A percentile compares a stretch with the other conserved stretches of the same genome.
Evolutionary conservation across 2,113 vertebrate species (phyloP).

Genomic region (Girardinichthys multiradiatus): DNA sequence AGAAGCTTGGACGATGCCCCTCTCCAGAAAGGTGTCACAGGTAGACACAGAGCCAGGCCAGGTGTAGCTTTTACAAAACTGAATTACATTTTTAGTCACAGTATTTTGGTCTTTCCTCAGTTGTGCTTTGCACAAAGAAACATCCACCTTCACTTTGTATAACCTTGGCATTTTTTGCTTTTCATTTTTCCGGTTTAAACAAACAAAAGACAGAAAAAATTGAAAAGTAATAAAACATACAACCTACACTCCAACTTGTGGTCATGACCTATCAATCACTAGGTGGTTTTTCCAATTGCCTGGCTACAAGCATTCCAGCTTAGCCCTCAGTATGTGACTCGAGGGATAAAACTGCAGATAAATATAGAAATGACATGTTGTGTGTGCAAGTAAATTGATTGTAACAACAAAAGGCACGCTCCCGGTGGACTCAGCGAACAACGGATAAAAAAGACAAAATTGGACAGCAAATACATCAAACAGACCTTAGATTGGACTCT

Average conservation of each 20-base stretch:
- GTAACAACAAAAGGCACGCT: conserved; percentile 32
- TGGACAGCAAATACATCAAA: conserved; percentile 18
- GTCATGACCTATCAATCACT: conserved; percentile 42
- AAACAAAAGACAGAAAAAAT: neutral
- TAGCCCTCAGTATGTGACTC: conserved; percentile 13
- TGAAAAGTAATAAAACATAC: neutral
- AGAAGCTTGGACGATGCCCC: no score
- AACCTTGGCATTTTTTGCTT: neutral
- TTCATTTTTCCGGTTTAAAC: neutral
- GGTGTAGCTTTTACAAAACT: no score
- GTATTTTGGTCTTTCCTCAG: neutral
- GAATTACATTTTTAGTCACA: no score
- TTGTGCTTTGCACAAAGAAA: neutral
- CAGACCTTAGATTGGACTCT: neutral
- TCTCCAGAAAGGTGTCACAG: no score
- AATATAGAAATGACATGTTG: conserved; percentile 30
- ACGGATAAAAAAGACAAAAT: conserved; percentile 7
- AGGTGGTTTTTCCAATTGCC: conserved; percentile 30
- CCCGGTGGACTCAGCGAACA: conserved; percentile 25
- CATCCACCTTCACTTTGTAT: neutral
- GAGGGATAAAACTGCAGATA: conserved; percentile 22
- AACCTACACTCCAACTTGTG: neutral
- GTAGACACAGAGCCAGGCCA: no score
- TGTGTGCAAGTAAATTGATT: conserved; percentile 32
- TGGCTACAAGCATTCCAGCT: conserved; percentile 26